Conservation (phyloP, 2,797 vertebrate species). For the Melanotaenia nigrans region DNA sequence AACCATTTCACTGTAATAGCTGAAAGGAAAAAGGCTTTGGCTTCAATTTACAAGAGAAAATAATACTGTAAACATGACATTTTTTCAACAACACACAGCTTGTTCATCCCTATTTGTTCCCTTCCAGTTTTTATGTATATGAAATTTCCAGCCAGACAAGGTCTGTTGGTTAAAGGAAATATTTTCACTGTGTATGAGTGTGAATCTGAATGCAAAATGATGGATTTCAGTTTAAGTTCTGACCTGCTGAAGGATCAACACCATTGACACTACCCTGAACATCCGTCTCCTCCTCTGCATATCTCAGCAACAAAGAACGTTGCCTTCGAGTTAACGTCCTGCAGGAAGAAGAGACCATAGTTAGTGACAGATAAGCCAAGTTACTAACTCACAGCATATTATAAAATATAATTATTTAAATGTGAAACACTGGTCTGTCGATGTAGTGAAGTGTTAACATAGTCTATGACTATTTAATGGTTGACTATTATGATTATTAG, state of each 20-base stretch:
- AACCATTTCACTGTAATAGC: too few relatives aligned
- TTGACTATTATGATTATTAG: not conserved
- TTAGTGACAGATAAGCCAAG: not conserved
- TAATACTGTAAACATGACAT: too few relatives aligned
- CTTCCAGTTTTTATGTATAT: too few relatives aligned
- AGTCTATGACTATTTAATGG: not conserved
- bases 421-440: not conserved
- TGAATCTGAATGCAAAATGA: too few relatives aligned
- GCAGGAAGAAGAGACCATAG: constrained; percentile 2
- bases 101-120: too few relatives aligned
- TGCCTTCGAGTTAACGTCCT: constrained; percentile 90
- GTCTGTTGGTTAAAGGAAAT: too few relatives aligned
- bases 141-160: too few relatives aligned
- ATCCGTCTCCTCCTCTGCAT: constrained; percentile 90
- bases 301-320: constrained; percentile 88
- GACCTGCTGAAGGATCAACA: constrained; percentile 74
- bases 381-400: not conserved
- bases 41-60: too few relatives aligned
- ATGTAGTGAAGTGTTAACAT: not conserved
- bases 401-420: not conserved
- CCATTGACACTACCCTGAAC: constrained; percentile 91
- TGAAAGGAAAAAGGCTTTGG: not conserved
- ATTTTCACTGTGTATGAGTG: too few relatives aligned
- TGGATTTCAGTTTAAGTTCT: not conserved
- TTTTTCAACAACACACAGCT: too few relatives aligned